A percentile compares a stretch with the other conserved stretches of the same genome.
These are phyloP conservation scores for Drosophila quasianomalipes DNA, from an alignment of 2,888 invertebrate species.

Conservation along the genomic window DNA sequence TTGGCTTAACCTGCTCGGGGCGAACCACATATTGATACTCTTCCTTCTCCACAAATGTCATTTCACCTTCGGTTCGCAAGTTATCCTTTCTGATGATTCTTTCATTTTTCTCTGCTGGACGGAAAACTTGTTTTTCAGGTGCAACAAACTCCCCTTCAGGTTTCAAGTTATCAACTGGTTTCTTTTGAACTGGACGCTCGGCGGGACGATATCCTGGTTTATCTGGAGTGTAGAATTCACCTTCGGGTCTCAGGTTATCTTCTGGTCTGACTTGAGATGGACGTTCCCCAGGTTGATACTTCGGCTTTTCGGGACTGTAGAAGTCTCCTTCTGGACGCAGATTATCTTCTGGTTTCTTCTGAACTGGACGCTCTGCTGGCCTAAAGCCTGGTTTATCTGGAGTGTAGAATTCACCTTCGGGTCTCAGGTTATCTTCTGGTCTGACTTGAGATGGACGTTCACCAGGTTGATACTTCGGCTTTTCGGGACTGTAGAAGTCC, in stretches of 20 bases:
- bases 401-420: slow-evolving; percentile 75
- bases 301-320: slow-evolving; percentile 85
- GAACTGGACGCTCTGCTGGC: slow-evolving; percentile 72
- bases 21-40: slow-evolving; percentile 77
- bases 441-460: no score
- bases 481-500: no score
- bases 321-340: slow-evolving; percentile 86
- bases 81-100: slow-evolving; percentile 85
- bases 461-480: no score
- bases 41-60: slow-evolving; percentile 74
- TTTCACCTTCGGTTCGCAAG: slow-evolving; percentile 84
- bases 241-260: slow-evolving; percentile 85
- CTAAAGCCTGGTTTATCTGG: no score
- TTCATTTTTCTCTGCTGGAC: slow-evolving; percentile 17
- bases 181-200: neutral
- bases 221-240: slow-evolving; percentile 20
- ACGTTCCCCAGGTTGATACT: slow-evolving; percentile 86
- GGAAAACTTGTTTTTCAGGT: slow-evolving; percentile 81
- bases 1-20: slow-evolving; percentile 17
- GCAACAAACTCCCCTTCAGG: slow-evolving; percentile 87
- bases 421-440: no score
- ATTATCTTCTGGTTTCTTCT: slow-evolving; percentile 76
- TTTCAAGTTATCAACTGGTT: slow-evolving; percentile 86
- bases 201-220: neutral
- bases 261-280: slow-evolving; percentile 85